phyloP scores from a whole-genome alignment of 2,797 vertebrate genomes.

The Chelon auratus region DNA sequence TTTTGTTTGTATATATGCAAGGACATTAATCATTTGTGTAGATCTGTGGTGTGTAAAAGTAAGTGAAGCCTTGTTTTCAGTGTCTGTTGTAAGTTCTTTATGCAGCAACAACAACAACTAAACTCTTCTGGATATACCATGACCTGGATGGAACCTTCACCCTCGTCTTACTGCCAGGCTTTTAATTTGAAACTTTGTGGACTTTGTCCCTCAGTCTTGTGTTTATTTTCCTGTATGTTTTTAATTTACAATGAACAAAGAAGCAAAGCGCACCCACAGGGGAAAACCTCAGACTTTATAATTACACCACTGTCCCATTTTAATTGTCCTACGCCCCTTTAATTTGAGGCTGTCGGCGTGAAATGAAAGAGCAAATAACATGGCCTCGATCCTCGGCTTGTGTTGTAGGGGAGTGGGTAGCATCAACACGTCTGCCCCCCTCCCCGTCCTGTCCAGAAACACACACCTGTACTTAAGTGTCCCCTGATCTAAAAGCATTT shows the following conservation, averaged over 20 bases:
- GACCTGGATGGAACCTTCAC: too few relatives aligned
- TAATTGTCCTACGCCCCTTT: neutral
- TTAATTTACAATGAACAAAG: neutral
- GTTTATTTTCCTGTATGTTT: neutral
- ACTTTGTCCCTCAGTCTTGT: neutral
- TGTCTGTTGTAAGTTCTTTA: too few relatives aligned
- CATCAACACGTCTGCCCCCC: neutral
- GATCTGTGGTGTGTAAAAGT: too few relatives aligned
- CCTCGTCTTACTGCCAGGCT: too few relatives aligned
- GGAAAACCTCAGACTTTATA: conserved; percentile 8
- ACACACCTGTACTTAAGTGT: neutral
- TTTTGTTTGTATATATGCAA: too few relatives aligned
- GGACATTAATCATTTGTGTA: too few relatives aligned
- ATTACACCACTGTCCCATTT: conserved; percentile 1
- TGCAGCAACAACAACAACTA: too few relatives aligned
- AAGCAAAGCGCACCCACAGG: too few relatives aligned
- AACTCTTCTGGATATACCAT: too few relatives aligned
- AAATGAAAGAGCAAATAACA: neutral
- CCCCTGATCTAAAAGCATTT: too few relatives aligned
- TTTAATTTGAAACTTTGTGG: neutral
- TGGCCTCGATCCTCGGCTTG: neutral
- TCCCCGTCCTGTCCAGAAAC: neutral
- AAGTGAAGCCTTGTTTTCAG: too few relatives aligned
- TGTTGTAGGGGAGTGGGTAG: neutral
- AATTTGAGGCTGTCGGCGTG: conserved; percentile 3